Conservation (phyloP, 2,797 vertebrate species). For the Nasua narica region DNA sequence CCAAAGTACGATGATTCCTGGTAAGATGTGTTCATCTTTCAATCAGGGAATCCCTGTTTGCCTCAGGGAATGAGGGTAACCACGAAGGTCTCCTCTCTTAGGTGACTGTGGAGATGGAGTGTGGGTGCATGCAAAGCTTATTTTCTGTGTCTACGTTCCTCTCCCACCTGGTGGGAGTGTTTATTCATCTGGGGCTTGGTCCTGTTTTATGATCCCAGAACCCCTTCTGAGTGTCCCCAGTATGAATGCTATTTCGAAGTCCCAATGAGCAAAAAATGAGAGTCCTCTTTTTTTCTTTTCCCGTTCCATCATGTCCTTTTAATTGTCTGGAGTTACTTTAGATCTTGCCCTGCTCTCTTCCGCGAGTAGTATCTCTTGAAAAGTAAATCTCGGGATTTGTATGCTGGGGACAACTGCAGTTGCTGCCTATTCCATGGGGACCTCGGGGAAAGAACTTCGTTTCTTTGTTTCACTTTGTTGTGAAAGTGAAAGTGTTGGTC, state of each 20-base stretch:
- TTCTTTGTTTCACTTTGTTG: too few relatives aligned
- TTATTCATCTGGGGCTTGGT: background rate
- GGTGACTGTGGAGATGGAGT: background rate
- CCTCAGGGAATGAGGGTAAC: background rate
- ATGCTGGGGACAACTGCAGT: accelerated
- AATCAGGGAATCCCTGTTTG: background rate
- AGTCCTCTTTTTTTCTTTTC: background rate
- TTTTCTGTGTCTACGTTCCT: background rate
- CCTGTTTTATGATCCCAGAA: background rate
- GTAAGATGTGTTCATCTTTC: background rate
- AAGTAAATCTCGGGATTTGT: background rate
- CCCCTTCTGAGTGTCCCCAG: background rate
- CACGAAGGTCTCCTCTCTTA: background rate
- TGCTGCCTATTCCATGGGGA: background rate
- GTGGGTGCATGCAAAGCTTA: background rate
- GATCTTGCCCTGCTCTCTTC: background rate
- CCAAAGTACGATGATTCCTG: background rate
- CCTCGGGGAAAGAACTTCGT: accelerated
- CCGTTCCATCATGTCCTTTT: background rate
- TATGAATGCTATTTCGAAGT: background rate
- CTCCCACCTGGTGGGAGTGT: too few relatives aligned
- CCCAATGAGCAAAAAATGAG: background rate
- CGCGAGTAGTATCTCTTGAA: background rate
- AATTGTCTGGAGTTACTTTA: background rate
- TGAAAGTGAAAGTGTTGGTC: too few relatives aligned